Base-by-base conservation (phyloP, 2,888 invertebrate species). In the Phorcus lineatus region DNA sequence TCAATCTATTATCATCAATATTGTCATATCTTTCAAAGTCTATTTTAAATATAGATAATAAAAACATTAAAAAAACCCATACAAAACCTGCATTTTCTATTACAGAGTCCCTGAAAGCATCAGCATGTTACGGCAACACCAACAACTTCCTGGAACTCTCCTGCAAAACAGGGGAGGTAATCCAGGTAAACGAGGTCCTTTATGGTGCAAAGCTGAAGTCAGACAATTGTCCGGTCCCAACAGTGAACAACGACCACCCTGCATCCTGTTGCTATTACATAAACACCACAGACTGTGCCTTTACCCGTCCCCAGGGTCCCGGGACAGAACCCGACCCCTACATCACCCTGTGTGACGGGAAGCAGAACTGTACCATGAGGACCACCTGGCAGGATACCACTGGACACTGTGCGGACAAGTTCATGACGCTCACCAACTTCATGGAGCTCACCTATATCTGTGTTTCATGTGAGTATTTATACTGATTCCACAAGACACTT, bases 361-460 rank as follows among this genome's bases (percentile, higher is more conserved):
- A 62, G 47, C 19, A 54, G 40, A 28, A 31, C 28, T 79, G 79
- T 57, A 36, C 54, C 40, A 57, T 79, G 74, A 54, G 40, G 24
- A 55, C 79, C 11, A 31, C 28, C 16, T 79, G 79, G 79, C 55
- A 22, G 53, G 74, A 57, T 22, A 79, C 79, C 2, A 55, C 79
- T 13, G 74, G 79, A 28, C 52, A 74, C 24, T 79, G 79, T 31
- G 66, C 22, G 54, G 70, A 74, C 16, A 55, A 74, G 40, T 74
- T 47, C 57, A 70, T 74, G 40, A 13, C 79, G 22, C 79, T 54
- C 57, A 79, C 79, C 13, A 79, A 74, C 74, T 79, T 74, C 57
- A 79, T 79, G 79, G 47, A 70, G 57, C 67, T 79, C n/a, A 74
- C 74, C 17, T 79, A 79, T 52, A 57, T 53, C 70, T 79, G 79